Conservation (phyloP, 2,797 vertebrate genomes). For the Sebastes reedi region DNA sequence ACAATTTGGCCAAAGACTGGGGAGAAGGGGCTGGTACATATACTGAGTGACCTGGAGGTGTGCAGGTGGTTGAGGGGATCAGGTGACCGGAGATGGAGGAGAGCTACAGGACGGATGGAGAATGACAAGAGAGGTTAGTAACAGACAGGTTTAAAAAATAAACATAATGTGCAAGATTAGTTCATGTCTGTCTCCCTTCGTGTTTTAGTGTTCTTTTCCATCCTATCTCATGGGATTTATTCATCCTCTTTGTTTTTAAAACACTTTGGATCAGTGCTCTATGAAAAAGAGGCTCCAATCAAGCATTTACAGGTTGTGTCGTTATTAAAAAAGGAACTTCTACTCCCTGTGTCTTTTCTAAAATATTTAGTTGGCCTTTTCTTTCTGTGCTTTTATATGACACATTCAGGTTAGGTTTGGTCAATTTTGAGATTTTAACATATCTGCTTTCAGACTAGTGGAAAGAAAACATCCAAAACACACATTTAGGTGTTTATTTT, state of each 20-base stretch:
- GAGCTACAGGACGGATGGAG: too few species aligned
- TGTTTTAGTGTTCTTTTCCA: background rate
- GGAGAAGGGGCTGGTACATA: background rate
- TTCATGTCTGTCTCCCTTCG: background rate
- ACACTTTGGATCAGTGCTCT: background rate
- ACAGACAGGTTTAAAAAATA: background rate
- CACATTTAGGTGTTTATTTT: too few species aligned
- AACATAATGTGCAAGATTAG: background rate
- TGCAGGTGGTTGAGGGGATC: too few species aligned
- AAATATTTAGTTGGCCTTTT: background rate
- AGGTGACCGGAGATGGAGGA: background rate
- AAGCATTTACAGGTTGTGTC: too few species aligned
- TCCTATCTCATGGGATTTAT: background rate
- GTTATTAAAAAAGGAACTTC: too few species aligned
- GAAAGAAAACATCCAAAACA: too few species aligned
- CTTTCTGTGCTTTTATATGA: background rate
- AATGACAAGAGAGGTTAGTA: background rate
- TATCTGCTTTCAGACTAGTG: too few species aligned
- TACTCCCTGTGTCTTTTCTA: background rate
- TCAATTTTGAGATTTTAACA: too few species aligned
- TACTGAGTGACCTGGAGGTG: background rate
- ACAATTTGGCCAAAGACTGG: background rate
- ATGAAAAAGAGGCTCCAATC: background rate
- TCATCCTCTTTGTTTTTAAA: background rate
- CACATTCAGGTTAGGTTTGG: background rate